Conservation (phyloP, 1,140 invertebrate species). For the Hylyphantes graminicola region DNA sequence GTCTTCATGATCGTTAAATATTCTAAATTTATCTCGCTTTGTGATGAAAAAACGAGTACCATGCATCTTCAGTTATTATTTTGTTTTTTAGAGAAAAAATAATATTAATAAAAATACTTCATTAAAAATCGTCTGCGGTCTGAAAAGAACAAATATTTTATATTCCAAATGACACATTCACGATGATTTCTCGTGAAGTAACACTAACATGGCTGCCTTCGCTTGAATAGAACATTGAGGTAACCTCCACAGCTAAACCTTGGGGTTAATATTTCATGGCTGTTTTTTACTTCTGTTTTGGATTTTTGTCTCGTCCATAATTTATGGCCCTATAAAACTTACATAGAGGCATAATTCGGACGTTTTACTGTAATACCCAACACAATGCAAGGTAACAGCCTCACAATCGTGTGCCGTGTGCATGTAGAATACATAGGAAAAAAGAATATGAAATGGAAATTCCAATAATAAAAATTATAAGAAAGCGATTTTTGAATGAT, state of each 20-base stretch:
- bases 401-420: not conserved
- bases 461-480: no score
- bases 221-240: constrained; percentile 30
- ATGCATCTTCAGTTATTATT: no score
- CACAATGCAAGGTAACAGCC: constrained; percentile 45
- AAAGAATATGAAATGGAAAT: no score
- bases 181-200: not conserved
- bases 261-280: not conserved
- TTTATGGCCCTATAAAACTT: constrained; percentile 23
- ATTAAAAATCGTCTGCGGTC: not conserved
- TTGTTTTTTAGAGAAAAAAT: no score
- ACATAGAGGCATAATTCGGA: constrained; percentile 25
- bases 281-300: constrained; percentile 15
- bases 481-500: no score
- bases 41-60: no score
- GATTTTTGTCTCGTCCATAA: not conserved
- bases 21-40: no score
- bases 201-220: constrained; percentile 13
- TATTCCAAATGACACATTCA: no score
- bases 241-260: constrained; percentile 13
- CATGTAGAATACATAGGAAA: no score
- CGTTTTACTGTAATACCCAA: constrained; percentile 15
- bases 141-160: not conserved
- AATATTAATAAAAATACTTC: no score
- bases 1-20: no score